These are phyloP conservation scores for Potorous gilbertii DNA, from an alignment of 2,797 vertebrate genomes.

Conservation along the genomic window DNA sequence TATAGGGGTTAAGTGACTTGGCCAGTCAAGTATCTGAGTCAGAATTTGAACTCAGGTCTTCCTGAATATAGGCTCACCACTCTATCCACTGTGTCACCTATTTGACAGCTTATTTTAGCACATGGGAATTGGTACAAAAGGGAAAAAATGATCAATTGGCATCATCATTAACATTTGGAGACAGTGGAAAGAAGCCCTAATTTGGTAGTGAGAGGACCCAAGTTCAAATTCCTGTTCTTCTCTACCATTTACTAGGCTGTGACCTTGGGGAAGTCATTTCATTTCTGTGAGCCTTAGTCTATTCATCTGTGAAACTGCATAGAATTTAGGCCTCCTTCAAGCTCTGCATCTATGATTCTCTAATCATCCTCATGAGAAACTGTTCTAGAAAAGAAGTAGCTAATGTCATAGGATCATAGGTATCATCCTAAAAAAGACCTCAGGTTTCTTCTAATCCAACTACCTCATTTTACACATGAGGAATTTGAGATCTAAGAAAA, in stretches of 20 bases:
- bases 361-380: background rate
- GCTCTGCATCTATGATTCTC: background rate
- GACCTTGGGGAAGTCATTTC: background rate
- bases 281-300: background rate
- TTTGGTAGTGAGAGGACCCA: background rate
- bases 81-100: background rate
- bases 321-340: background rate
- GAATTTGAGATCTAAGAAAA: background rate
- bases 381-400: background rate
- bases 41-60: background rate
- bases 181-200: constrained; percentile 18
- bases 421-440: background rate
- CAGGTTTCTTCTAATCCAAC: background rate
- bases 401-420: background rate
- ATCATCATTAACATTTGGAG: constrained; percentile 32
- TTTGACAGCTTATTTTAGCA: background rate
- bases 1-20: background rate
- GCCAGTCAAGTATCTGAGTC: background rate
- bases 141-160: constrained; percentile 8
- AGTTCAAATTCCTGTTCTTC: background rate
- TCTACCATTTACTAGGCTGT: background rate
- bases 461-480: background rate
- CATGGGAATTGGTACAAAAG: background rate
- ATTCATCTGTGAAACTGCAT: background rate
- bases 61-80: background rate